Evolutionary conservation across 2,888 invertebrate species (phyloP).

Genomic region (Alloscopus bannaensis): DNA sequence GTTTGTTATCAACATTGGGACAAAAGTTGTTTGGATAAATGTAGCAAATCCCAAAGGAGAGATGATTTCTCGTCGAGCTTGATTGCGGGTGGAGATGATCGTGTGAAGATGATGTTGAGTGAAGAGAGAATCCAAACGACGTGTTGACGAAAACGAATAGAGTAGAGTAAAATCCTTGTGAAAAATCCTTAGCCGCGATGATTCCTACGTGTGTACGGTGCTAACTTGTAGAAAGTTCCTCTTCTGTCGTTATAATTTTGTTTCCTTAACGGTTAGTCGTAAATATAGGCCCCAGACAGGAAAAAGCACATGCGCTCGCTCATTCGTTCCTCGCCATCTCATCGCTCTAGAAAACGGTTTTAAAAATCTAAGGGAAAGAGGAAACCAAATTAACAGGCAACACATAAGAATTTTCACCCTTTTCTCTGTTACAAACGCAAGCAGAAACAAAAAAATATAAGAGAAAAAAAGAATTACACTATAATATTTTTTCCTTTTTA

Average conservation of each 20-base stretch:
- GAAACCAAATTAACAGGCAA: conserved; percentile 45
- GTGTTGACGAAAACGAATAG: conserved; percentile 4
- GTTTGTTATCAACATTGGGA: too few relatives aligned
- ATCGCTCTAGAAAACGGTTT: conserved; percentile 45
- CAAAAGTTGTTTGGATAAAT: too few relatives aligned
- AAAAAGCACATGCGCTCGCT: conserved; percentile 64
- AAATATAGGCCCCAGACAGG: conserved; percentile 62
- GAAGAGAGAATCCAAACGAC: conserved; percentile 20
- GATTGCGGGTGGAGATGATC: not conserved
- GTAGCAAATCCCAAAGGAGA: too few relatives aligned
- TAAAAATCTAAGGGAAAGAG: conserved; percentile 52
- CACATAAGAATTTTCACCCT: conserved; percentile 30
- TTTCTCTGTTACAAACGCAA: conserved; percentile 9
- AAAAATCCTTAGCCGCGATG: conserved; percentile 19
- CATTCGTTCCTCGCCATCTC: conserved; percentile 54
- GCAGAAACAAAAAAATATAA: conserved; percentile 20
- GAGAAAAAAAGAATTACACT: too few relatives aligned
- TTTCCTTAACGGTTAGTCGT: too few relatives aligned
- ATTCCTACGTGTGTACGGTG: conserved; percentile 9
- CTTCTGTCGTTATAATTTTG: not conserved
- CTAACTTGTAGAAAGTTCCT: conserved; percentile 39
- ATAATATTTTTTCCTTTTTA: too few relatives aligned
- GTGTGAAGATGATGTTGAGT: conserved; percentile 2
- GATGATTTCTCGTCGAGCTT: too few relatives aligned
- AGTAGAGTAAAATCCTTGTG: too few relatives aligned